Evolutionary conservation across 2,797 vertebrate genomes (phyloP).

Genomic region (Xerus rutilus): DNA sequence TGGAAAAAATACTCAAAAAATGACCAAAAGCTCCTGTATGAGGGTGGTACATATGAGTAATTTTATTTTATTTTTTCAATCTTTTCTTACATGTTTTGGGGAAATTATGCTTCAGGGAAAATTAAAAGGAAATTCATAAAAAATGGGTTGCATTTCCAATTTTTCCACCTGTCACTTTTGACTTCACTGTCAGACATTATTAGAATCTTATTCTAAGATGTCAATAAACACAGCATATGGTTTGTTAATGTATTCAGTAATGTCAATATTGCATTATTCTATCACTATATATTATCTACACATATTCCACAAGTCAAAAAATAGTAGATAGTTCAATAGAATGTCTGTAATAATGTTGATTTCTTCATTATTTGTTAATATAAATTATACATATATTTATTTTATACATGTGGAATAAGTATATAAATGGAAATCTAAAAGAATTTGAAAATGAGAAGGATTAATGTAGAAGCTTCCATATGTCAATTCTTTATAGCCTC

Average conservation of each 20-base stretch:
- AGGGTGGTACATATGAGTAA: background rate
- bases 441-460: constrained; percentile 1
- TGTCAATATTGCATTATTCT: background rate
- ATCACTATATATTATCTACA: background rate
- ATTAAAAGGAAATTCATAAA: background rate
- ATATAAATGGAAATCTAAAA: constrained; percentile 15
- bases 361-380: background rate
- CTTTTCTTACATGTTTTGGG: background rate
- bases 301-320: background rate
- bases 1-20: background rate
- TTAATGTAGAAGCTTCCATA: background rate
- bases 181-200: background rate
- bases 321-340: background rate
- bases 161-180: background rate
- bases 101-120: constrained; percentile 20
- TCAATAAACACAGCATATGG: background rate
- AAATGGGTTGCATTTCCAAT: background rate
- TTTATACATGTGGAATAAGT: background rate
- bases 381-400: background rate
- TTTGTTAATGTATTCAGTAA: background rate
- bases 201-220: constrained; percentile 54
- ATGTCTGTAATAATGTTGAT: background rate
- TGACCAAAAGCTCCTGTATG: background rate
- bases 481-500: background rate
- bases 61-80: constrained; percentile 45